A percentile compares a stretch with the other conserved stretches of the same genome.
phyloP scores from a whole-genome alignment of 1,140 invertebrate species.

The Caenorhabditis inopinata region DNA sequence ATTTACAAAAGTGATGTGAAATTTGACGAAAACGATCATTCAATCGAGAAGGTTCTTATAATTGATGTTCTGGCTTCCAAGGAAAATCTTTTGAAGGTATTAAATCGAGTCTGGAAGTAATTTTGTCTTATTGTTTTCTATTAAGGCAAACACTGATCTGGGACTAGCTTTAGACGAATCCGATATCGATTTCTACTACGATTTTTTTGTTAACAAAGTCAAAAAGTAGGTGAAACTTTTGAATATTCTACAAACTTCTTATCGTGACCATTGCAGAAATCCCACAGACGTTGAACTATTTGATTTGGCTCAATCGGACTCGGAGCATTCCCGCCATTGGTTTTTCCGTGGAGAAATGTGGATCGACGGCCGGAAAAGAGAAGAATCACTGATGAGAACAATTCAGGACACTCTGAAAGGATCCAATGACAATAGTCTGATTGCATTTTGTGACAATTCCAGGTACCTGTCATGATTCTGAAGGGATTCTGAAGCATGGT shows the following conservation, averaged over 20 bases:
- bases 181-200: constrained; percentile 69
- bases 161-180: constrained; percentile 68
- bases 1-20: constrained; percentile 24
- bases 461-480: constrained; percentile 70
- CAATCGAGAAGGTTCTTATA: constrained; percentile 26
- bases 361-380: constrained; percentile 77
- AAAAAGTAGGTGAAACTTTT: constrained; percentile 45
- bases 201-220: constrained; percentile 68
- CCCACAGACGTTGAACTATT: constrained; percentile 96
- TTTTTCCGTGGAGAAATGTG: constrained; percentile 80
- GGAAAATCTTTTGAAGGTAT: constrained; percentile 44
- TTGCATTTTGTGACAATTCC: constrained; percentile 95
- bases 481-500: not conserved
- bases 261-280: constrained; percentile 80
- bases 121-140: not conserved
- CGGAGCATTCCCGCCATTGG: constrained; percentile 71
- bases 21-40: not conserved
- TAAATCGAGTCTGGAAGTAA: not conserved
- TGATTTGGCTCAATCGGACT: constrained; percentile 95
- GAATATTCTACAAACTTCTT: no score
- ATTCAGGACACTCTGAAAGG: constrained; percentile 82
- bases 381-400: constrained; percentile 81
- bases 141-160: constrained; percentile 49
- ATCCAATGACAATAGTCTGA: constrained; percentile 89
- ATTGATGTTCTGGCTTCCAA: constrained; percentile 48